These are phyloP conservation scores for Sweltsa coloradensis DNA, from an alignment of 1,140 invertebrate species.

Conservation along the genomic window DNA sequence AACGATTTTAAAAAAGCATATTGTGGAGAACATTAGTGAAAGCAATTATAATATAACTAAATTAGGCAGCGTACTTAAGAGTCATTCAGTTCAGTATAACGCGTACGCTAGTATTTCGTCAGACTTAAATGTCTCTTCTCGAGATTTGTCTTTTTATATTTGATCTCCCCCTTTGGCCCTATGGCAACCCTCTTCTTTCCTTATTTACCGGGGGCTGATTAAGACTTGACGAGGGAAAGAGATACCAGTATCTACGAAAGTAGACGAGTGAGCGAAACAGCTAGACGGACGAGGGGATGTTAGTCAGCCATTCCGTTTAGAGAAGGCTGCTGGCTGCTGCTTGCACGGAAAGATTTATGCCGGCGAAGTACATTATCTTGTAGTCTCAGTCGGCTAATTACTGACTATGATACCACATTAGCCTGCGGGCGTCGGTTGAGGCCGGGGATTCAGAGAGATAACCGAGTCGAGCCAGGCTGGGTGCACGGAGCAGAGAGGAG, in stretches of 20 bases:
- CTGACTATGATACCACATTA: constrained; percentile 36
- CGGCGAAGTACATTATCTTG: constrained; percentile 38
- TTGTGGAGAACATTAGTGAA: too few species aligned
- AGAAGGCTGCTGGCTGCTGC: constrained; percentile 3
- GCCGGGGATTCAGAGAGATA: constrained; percentile 21
- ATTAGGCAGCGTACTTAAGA: too few species aligned
- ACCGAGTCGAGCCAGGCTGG: constrained; percentile 21
- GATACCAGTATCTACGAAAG: too few species aligned
- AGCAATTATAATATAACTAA: too few species aligned
- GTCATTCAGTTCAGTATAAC: too few species aligned
- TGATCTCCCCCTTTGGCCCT: constrained; percentile 1
- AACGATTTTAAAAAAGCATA: too few species aligned
- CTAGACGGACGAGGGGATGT: neutral
- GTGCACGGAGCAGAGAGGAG: too few species aligned
- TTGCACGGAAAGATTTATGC: constrained; percentile 32
- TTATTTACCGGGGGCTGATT: constrained; percentile 4
- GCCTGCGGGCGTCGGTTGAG: constrained; percentile 24
- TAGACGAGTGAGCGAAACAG: constrained; percentile 1
- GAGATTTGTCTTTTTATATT: neutral
- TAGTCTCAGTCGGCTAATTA: constrained; percentile 39
- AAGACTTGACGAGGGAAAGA: neutral
- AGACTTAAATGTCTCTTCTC: too few species aligned
- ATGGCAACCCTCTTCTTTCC: constrained; percentile 2
- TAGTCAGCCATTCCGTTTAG: constrained; percentile 2
- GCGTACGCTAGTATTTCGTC: too few species aligned